Percentiles rank a stretch among this genome's conserved stretches.
phyloP scores from a whole-genome alignment of 2,888 invertebrate species.

The Meganola albula region DNA sequence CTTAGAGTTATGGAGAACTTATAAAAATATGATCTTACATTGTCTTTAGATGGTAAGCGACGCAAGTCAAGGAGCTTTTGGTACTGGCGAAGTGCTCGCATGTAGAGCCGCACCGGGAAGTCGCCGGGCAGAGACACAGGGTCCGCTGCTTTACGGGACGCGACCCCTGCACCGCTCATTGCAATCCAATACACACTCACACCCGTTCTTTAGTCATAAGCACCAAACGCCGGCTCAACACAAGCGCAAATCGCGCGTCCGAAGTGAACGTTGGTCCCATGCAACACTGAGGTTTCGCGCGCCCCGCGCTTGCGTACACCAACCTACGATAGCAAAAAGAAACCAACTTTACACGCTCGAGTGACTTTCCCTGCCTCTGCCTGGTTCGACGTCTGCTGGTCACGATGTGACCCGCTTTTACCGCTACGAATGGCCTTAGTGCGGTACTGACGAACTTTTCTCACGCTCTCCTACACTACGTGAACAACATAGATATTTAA shows the following conservation, averaged over 20 bases:
- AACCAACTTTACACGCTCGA: conserved; percentile 50
- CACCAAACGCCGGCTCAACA: conserved; percentile 44
- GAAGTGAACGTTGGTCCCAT: conserved; percentile 71
- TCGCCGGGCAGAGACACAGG: conserved; percentile 47
- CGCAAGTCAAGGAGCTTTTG: conserved; percentile 78
- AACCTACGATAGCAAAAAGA: conserved; percentile 61
- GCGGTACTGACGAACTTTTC: conserved; percentile 19
- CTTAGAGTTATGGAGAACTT: conserved; percentile 7
- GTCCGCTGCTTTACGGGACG: conserved; percentile 49
- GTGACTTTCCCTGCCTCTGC: conserved; percentile 61
- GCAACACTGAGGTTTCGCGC: conserved; percentile 64
- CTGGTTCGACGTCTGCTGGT: conserved; percentile 32
- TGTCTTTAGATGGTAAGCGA: conserved; percentile 71
- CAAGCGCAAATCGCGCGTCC: conserved; percentile 67
- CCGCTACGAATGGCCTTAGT: conserved; percentile 30
- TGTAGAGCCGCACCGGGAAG: conserved; percentile 72
- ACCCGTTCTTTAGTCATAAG: conserved; percentile 51
- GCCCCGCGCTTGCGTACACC: conserved; percentile 62
- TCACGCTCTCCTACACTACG: conserved; percentile 12
- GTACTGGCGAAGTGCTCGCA: conserved; percentile 80
- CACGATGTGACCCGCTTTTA: conserved; percentile 69
- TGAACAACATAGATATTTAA: conserved; percentile 23
- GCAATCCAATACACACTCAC: conserved; percentile 43
- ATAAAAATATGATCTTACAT: conserved; percentile 52
- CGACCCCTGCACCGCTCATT: conserved; percentile 65